Evolutionary conservation across 2,797 vertebrate genomes (phyloP).

Genomic region (Gephyroberyx darwinii): DNA sequence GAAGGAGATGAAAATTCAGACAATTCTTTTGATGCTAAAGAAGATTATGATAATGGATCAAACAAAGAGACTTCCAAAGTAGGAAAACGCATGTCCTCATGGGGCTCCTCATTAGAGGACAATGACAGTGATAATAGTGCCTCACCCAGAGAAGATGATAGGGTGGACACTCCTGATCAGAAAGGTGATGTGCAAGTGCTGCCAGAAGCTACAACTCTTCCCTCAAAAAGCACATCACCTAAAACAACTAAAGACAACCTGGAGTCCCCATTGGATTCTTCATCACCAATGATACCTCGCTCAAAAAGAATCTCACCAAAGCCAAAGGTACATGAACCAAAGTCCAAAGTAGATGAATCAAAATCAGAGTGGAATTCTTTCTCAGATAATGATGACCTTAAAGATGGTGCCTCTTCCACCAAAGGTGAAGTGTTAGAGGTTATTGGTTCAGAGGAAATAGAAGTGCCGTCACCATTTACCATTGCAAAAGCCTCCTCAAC

Average conservation of each 20-base stretch:
- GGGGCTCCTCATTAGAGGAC: constrained; percentile 70
- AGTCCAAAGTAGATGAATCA: constrained; percentile 28
- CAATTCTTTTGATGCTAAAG: constrained; percentile 27
- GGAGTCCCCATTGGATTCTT: constrained; percentile 47
- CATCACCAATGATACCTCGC: constrained; percentile 32
- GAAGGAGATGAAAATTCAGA: constrained; percentile 9
- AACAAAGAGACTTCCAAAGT: constrained; percentile 18
- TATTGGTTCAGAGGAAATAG: not conserved
- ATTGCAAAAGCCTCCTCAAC: not conserved
- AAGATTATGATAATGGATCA: constrained; percentile 23
- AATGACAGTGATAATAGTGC: constrained; percentile 37
- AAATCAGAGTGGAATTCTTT: constrained; percentile 66
- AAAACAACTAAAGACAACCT: constrained; percentile 33
- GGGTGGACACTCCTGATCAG: constrained; percentile 16
- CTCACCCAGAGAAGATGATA: constrained; percentile 28
- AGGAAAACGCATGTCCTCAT: constrained; percentile 60
- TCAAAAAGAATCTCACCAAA: constrained; percentile 41
- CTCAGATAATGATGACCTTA: constrained; percentile 51
- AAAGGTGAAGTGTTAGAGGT: constrained; percentile 19
- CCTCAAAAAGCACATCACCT: constrained; percentile 26
- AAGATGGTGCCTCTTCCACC: not conserved
- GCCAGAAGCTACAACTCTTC: constrained; percentile 16
- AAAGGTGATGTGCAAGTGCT: constrained; percentile 24
- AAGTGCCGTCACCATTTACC: not conserved
- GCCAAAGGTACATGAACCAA: constrained; percentile 12